Percentiles rank a stretch among this genome's conserved stretches.
Conservation (phyloP, 2,797 vertebrate genomes). For the Falco berigora region DNA sequence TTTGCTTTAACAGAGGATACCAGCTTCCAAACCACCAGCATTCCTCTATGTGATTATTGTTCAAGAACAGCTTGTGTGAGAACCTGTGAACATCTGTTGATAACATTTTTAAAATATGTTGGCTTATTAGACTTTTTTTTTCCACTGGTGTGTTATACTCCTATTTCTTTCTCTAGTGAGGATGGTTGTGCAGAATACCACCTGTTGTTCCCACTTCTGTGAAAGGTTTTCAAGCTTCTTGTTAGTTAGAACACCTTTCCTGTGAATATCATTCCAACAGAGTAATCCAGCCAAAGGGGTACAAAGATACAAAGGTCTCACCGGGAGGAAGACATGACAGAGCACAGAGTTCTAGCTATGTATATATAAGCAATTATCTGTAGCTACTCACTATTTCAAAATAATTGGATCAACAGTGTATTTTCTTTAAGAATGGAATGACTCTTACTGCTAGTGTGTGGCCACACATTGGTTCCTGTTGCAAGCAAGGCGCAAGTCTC, state of each 20-base stretch:
- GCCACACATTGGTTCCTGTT: neutral
- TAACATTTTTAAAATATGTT: neutral
- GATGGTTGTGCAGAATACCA: conserved; percentile 24
- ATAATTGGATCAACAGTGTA: conserved; percentile 57
- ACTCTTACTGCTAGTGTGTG: neutral
- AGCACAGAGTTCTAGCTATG: conserved; percentile 21
- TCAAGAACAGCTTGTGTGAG: neutral
- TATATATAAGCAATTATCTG: conserved; percentile 53
- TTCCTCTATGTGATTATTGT: neutral
- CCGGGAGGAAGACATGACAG: conserved; percentile 43
- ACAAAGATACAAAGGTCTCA: conserved; percentile 26
- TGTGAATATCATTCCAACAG: conserved; percentile 19
- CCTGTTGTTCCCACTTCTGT: conserved; percentile 45
- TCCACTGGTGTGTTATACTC: neutral
- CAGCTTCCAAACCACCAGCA: neutral
- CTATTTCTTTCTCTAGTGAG: conserved; percentile 10
- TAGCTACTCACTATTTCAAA: conserved; percentile 40
- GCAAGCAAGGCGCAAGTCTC: neutral
- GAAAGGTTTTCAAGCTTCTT: conserved; percentile 36
- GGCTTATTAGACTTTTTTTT: conserved; percentile 4
- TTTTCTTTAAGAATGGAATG: conserved; percentile 16
- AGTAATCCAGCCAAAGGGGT: conserved; percentile 45
- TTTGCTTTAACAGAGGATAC: neutral
- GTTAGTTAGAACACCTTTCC: conserved; percentile 41
- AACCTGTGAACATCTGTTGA: conserved; percentile 23